Base-by-base conservation (phyloP, 1,140 invertebrate genomes). In the Musca vetustissima region DNA sequence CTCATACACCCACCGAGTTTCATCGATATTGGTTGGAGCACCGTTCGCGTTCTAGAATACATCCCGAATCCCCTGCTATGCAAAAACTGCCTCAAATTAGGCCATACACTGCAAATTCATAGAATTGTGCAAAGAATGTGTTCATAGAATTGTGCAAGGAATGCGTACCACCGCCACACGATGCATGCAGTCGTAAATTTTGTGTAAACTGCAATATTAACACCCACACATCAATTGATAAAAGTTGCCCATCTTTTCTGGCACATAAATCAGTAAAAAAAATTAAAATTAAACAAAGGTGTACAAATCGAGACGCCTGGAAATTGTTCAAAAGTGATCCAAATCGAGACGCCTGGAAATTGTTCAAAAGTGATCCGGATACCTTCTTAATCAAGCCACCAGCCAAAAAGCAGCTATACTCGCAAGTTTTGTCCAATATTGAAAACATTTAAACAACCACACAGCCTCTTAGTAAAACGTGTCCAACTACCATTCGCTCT, bases 61-160 rank as follows among this genome's bases (percentile, higher is more conserved):
- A 32, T 64, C 15, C 14, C 57, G 2, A 64, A 64, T 32, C 28
- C 25, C 7, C 17, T 32, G 28, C 32, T n/a, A 11, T 64, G 59
- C 28, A 32, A n/a, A 19, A 64, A 64, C 25, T 64, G 59, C 25
- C 59, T 36, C 8, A 64, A 64, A 36, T 22, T 64, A 11, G 43
- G 61, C 8, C 61, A 64, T 17, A 64, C 17, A 22, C 2, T 55
- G 52, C 22, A 9, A 15, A 13, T 24, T 14, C 22, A 55, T 55
- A 14, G 52, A 55, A 55, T 4, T 55, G 4, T 55, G 22, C 14
- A 55, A 55, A 15, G 52, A 55, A 55, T 55, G 22, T 24, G 52
- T 13, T n/a, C n/a, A n/a, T n/a, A n/a, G n/a, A n/a, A n/a, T n/a
- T n/a, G n/a, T n/a, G n/a, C n/a, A n/a, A n/a, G n/a, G n/a, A n/a